phyloP scores from a whole-genome alignment of 2,797 vertebrate genomes.

The Myoxocephalus aenaeus region DNA sequence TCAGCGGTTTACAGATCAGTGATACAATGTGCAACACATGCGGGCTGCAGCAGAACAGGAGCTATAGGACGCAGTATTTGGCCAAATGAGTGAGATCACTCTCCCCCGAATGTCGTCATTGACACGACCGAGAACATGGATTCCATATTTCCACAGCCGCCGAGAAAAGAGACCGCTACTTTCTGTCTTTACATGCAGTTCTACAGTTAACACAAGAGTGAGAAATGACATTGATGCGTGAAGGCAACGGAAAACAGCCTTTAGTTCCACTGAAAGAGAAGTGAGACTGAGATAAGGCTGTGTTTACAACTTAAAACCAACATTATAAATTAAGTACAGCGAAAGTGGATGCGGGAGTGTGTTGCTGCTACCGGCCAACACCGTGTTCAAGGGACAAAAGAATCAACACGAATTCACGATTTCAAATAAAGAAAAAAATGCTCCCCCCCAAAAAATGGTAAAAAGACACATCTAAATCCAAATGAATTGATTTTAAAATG shows the following conservation, averaged over 20 bases:
- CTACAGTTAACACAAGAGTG: background rate
- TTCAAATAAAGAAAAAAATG: background rate
- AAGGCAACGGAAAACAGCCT: background rate
- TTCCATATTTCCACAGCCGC: background rate
- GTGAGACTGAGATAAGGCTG: background rate
- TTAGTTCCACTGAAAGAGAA: background rate
- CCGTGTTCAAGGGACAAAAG: background rate
- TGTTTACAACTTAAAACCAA: background rate
- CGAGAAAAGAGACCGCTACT: background rate
- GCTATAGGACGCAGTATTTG: background rate
- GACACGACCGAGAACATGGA: background rate
- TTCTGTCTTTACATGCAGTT: background rate
- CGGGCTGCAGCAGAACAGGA: conserved; percentile 29
- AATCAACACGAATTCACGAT: background rate
- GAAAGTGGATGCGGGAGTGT: background rate
- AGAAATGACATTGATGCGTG: background rate
- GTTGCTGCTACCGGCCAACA: background rate
- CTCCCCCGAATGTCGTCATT: background rate
- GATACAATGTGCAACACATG: conserved; percentile 47
- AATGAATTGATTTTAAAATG: background rate
- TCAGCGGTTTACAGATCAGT: conserved; percentile 39
- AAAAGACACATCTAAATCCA: background rate
- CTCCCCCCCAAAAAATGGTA: no score
- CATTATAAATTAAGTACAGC: background rate
- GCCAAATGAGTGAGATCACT: conserved; percentile 9